These are phyloP conservation scores for Ophthalmolycus amberensis DNA, from an alignment of 2,113 vertebrate species.

Conservation along the genomic window DNA sequence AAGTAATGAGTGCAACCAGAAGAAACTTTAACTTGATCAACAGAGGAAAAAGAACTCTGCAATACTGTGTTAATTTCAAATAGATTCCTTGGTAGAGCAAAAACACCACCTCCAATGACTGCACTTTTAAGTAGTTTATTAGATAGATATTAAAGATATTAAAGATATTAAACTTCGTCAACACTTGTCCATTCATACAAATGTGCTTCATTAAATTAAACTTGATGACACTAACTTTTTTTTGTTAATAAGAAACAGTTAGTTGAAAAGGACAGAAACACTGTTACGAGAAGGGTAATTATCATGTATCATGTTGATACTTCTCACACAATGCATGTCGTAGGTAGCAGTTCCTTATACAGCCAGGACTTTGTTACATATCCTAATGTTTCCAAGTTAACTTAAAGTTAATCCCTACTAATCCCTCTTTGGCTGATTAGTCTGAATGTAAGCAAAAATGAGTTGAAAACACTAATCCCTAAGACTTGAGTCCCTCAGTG, in stretches of 20 bases:
- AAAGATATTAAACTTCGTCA: not conserved
- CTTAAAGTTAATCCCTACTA: conserved; percentile 10
- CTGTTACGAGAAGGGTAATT: not conserved
- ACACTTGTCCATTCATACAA: not conserved
- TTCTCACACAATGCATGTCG: not conserved
- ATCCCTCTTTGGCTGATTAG: conserved; percentile 32
- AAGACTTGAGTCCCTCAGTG: not conserved
- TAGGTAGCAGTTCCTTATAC: not conserved
- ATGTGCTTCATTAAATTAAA: not conserved
- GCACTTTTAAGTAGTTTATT: not conserved
- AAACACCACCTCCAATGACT: not conserved
- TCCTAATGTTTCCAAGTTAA: not conserved
- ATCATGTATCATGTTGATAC: not conserved
- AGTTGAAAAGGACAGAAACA: not conserved
- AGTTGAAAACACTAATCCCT: conserved; percentile 15
- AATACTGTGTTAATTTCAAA: not conserved
- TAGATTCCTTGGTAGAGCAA: not conserved
- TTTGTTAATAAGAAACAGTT: not conserved
- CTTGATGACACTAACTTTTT: too few relatives aligned
- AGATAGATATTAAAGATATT: too few relatives aligned
- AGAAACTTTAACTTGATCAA: not conserved
- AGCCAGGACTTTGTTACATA: not conserved
- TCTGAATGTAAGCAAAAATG: not conserved
- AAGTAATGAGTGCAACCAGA: not conserved
- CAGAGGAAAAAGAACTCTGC: not conserved